Conservation (phyloP, 2,888 invertebrate species). For the Exocentrus adspersus region DNA sequence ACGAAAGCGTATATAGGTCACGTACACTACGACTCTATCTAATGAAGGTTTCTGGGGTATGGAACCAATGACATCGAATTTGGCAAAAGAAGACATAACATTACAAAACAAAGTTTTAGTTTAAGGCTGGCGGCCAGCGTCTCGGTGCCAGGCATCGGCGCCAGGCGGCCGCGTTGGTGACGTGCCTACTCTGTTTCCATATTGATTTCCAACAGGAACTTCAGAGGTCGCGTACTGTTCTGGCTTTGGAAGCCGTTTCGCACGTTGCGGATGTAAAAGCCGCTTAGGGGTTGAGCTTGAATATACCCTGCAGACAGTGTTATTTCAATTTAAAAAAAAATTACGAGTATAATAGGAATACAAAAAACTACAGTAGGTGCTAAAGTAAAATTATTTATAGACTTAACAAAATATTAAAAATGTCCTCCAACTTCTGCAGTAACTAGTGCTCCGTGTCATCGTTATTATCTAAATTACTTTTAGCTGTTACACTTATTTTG, state of each 20-base stretch:
- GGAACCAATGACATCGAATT: conserved; percentile 13
- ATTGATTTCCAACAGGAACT: conserved; percentile 40
- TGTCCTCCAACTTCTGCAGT: no score
- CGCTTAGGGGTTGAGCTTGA: conserved; percentile 6
- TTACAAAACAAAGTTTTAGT: conserved; percentile 4
- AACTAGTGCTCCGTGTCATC: no score
- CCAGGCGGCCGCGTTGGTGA: conserved; percentile 49
- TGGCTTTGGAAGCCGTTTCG: conserved; percentile 8
- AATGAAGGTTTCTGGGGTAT: conserved; percentile 14
- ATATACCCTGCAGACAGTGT: no score
- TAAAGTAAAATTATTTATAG: no score
- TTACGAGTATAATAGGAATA: no score
- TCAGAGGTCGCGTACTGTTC: conserved; percentile 23
- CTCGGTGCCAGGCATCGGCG: conserved; percentile 50
- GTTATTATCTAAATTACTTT: no score
- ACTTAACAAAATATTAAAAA: no score
- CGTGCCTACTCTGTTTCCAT: conserved; percentile 44
- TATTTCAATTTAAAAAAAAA: no score
- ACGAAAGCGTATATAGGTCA: not conserved
- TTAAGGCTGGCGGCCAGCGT: conserved; percentile 29
- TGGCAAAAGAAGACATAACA: conserved; percentile 3
- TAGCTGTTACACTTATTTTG: no score
- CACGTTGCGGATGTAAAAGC: conserved; percentile 17
- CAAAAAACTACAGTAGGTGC: no score
- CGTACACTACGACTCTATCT: not conserved